These are phyloP conservation scores for Chaetoderma sp. DNA, from an alignment of 2,888 invertebrate species.

Conservation along the genomic window DNA sequence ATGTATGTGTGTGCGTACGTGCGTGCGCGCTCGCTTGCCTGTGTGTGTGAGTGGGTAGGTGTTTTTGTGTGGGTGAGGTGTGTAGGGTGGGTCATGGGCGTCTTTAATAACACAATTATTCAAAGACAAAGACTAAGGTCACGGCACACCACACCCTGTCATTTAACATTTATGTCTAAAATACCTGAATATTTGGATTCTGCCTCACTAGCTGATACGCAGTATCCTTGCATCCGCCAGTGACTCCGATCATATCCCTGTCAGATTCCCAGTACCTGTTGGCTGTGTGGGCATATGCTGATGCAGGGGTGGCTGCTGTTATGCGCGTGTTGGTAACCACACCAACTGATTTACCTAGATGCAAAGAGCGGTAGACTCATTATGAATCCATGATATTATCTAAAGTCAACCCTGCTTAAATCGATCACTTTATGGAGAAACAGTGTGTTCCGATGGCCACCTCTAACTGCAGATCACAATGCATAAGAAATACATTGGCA, in stretches of 20 bases:
- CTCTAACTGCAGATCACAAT: too few relatives aligned
- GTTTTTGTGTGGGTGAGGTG: too few relatives aligned
- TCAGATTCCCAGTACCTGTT: slow-evolving; percentile 35
- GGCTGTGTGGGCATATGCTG: slow-evolving; percentile 36
- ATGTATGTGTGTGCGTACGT: too few relatives aligned
- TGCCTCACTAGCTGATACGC: slow-evolving; percentile 26
- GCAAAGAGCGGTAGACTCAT: not conserved
- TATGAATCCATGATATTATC: not conserved
- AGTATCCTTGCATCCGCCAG: slow-evolving; percentile 28
- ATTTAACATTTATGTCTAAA: too few relatives aligned
- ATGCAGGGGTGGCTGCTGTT: slow-evolving; percentile 43
- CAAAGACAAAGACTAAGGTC: too few relatives aligned
- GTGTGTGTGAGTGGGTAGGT: too few relatives aligned
- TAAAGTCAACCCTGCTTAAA: not conserved
- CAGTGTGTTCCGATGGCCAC: too few relatives aligned
- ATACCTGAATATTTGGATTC: not conserved
- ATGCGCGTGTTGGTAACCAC: slow-evolving; percentile 42
- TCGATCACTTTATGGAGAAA: not conserved
- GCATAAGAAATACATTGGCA: too few relatives aligned
- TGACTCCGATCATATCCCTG: slow-evolving; percentile 6
- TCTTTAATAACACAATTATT: too few relatives aligned
- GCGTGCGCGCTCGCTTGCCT: too few relatives aligned
- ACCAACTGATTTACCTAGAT: slow-evolving; percentile 39
- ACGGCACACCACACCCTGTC: too few relatives aligned
- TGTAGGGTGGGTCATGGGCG: too few relatives aligned